Evolutionary conservation across 1,140 invertebrate genomes (phyloP), one percentile per base, ranked within the genome.

Genomic region (Pteromalus puparum): DNA sequence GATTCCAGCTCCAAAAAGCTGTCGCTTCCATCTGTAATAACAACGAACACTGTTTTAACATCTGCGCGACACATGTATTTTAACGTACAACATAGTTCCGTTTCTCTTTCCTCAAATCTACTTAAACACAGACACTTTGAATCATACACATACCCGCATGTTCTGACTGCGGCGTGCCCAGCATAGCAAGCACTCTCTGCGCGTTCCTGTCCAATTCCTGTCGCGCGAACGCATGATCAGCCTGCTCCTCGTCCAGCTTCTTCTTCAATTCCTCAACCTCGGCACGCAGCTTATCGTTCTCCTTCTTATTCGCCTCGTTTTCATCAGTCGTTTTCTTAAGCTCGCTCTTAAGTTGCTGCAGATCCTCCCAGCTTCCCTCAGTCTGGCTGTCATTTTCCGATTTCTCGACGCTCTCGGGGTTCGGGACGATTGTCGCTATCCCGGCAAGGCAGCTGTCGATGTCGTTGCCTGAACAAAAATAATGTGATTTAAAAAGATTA

Each of bases 1-100:
- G 95, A 94, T 90, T 97, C 96, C 70, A 97, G 91, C 82, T 96
- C 95, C 18, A 96, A 91, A 30, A 97, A 93, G 88, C 96, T 96
- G 85, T 96, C 95, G 24, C 94, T 95, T 1, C 95, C 94, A 26
- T 93, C 91, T 87, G 81, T 72, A 89, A 87, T 26, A 77, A 3
- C 12, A 81, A 46, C 38, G 15, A 83, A 68, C 9, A 46, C 18
- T 34, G 70, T 38, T 53, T 76, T 70, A 74, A 81, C 26, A 84
- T 21, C 38, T 42, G 38, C 1, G 38, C 5, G 10, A 9, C 38
- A 10, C 9, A 10, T 42, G 38, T 42, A 42, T 42, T 42, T 42
- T 42, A 42, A 2, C 34, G 34, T 34, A 34, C 34, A 34, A 34
- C 34, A 34, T 34, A 5, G 5, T 34, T 34, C 34, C 34, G 5